These are phyloP conservation scores for Drosophila planitibia DNA, from an alignment of 2,888 invertebrate genomes.

Conservation along the genomic window DNA sequence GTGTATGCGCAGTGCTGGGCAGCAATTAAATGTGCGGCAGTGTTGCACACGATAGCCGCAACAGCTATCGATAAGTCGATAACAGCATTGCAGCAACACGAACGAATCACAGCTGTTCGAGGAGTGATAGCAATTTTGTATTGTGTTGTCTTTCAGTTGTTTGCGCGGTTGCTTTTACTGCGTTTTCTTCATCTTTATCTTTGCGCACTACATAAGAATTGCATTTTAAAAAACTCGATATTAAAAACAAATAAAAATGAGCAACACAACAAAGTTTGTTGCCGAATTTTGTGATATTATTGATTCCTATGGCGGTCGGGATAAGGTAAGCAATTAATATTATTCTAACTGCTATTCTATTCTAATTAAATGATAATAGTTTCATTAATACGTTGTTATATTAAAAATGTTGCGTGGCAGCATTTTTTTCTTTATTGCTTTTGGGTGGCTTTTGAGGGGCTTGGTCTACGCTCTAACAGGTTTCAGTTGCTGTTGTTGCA, in stretches of 20 bases:
- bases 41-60: conserved; percentile 43
- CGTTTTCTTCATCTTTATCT: conserved; percentile 5
- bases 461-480: conserved; percentile 46
- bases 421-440: not conserved
- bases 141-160: conserved; percentile 34
- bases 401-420: conserved; percentile 57
- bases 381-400: not conserved
- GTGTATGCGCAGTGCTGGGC: conserved; percentile 39
- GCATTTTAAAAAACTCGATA: not conserved
- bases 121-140: conserved; percentile 26
- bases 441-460: conserved; percentile 1
- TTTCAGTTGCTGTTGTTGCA: conserved; percentile 25
- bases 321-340: conserved; percentile 88
- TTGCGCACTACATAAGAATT: not conserved
- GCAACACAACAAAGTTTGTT: conserved; percentile 76
- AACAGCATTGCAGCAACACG: conserved; percentile 6
- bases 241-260: conserved; percentile 46
- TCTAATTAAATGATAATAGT: not conserved
- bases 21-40: conserved; percentile 23
- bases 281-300: conserved; percentile 90
- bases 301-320: conserved; percentile 93
- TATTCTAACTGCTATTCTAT: not conserved
- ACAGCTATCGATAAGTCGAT: conserved; percentile 20
- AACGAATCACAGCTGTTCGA: conserved; percentile 46
- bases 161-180: conserved; percentile 33